A percentile compares a stretch with the other conserved stretches of the same genome.
Conservation (phyloP, 2,797 vertebrate species). For the Lerista edwardsae region DNA sequence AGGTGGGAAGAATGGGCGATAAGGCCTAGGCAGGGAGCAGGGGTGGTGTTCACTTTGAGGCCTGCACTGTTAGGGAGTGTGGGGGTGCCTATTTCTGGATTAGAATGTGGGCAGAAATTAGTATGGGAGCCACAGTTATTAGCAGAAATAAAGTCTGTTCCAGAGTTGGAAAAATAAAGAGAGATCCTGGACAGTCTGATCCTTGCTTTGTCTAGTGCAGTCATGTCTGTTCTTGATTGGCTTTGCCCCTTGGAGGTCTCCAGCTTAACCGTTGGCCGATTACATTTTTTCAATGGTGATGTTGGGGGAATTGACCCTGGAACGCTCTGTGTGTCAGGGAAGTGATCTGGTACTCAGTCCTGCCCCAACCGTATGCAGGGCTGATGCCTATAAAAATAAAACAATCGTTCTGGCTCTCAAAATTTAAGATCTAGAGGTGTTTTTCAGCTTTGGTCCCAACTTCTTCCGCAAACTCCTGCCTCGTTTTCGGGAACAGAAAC, state of each 20-base stretch:
- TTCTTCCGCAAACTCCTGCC: not conserved
- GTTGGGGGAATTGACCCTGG: too few relatives aligned
- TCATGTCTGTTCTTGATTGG: too few relatives aligned
- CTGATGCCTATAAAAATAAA: not conserved
- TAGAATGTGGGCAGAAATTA: not conserved
- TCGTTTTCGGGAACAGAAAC: not conserved
- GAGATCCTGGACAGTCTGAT: too few relatives aligned
- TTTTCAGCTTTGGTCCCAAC: not conserved
- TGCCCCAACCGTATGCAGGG: too few relatives aligned
- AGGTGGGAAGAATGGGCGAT: not conserved
- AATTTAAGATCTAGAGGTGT: not conserved
- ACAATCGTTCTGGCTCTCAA: not conserved
- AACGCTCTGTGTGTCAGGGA: not conserved
- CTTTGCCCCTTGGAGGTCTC: too few relatives aligned
- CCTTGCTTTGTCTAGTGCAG: too few relatives aligned
- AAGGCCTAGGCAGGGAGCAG: not conserved
- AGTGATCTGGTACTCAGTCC: not conserved
- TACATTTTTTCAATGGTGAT: not conserved
- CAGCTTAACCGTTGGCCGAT: too few relatives aligned
- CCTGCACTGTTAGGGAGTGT: not conserved
- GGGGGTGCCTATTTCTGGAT: not conserved
- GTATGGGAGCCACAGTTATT: too few relatives aligned
- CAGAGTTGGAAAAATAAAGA: not conserved
- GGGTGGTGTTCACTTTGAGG: not conserved
- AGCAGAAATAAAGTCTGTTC: not conserved